Percentiles rank a stretch among this genome's conserved stretches.
phyloP scores from a whole-genome alignment of 2,797 vertebrate species.

The Poecilia wingei region DNA sequence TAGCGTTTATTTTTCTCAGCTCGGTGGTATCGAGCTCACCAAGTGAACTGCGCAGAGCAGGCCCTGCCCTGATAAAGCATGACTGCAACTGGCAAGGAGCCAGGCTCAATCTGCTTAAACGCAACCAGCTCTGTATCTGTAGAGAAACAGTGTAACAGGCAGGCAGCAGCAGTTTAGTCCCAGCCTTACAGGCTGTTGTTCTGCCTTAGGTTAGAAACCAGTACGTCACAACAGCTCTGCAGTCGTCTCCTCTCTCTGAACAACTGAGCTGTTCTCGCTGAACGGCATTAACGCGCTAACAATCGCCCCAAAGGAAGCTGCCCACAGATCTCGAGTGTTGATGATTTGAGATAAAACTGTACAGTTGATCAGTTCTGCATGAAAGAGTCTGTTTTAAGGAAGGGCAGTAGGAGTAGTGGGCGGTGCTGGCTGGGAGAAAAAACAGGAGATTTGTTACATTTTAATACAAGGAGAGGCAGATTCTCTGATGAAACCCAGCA shows the following conservation, averaged over 20 bases:
- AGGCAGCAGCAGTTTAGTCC: conserved; percentile 24
- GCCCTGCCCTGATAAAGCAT: conserved; percentile 59
- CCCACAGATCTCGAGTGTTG: conserved; percentile 72
- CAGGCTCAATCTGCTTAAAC: conserved; percentile 54
- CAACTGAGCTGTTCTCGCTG: conserved; percentile 31
- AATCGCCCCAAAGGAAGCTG: conserved; percentile 54
- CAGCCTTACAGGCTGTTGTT: neutral
- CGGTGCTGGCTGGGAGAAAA: neutral
- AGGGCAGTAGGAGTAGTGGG: conserved; percentile 15
- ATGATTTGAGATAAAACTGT: conserved; percentile 71
- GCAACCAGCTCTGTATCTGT: conserved; percentile 28
- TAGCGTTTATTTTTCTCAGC: neutral
- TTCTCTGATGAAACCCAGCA: neutral
- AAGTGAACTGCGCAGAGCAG: conserved; percentile 37
- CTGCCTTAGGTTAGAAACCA: conserved; percentile 45
- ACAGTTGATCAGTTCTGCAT: conserved; percentile 66
- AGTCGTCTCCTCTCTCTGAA: conserved; percentile 14
- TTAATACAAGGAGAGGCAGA: conserved; percentile 7
- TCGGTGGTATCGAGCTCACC: neutral
- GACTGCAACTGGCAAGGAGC: conserved; percentile 37
- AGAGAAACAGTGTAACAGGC: conserved; percentile 29
- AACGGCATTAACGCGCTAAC: conserved; percentile 37
- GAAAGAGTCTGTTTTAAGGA: conserved; percentile 44
- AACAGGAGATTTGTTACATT: conserved; percentile 44
- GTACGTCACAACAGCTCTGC: neutral